Conservation (phyloP, 2,888 invertebrate genomes). For the Rotaria socialis region DNA sequence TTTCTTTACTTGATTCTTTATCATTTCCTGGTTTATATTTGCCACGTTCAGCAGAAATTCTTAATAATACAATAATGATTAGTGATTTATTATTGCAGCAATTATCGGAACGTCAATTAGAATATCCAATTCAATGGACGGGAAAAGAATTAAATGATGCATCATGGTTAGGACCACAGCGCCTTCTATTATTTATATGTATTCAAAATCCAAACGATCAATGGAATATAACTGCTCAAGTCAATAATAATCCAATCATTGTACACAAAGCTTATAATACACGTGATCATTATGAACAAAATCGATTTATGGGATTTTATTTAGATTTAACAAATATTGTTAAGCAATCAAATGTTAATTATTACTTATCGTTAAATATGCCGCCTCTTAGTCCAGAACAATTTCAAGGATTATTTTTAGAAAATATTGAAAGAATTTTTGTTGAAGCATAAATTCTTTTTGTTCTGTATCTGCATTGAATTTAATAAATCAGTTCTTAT, state of each 20-base stretch:
- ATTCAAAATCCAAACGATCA: not conserved
- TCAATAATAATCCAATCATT: not conserved
- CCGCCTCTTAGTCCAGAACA: not conserved
- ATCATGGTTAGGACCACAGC: slow-evolving; percentile 8
- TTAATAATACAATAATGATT: not conserved
- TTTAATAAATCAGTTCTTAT: too few species aligned
- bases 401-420: not conserved
- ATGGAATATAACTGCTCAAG: not conserved
- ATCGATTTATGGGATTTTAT: not conserved
- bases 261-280: not conserved
- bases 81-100: not conserved
- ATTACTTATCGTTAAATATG: not conserved
- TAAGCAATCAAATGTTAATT: not conserved
- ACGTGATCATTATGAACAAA: not conserved
- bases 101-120: not conserved
- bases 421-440: slow-evolving; percentile 14
- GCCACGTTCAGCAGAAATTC: not conserved
- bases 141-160: not conserved
- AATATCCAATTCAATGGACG: not conserved
- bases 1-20: not conserved
- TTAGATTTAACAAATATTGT: not conserved
- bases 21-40: not conserved
- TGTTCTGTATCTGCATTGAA: too few species aligned
- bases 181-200: not conserved
- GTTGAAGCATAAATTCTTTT: not conserved